These are phyloP conservation scores for Ophioninae sp. DNA, from an alignment of 2,888 invertebrate genomes.

Conservation along the genomic window DNA sequence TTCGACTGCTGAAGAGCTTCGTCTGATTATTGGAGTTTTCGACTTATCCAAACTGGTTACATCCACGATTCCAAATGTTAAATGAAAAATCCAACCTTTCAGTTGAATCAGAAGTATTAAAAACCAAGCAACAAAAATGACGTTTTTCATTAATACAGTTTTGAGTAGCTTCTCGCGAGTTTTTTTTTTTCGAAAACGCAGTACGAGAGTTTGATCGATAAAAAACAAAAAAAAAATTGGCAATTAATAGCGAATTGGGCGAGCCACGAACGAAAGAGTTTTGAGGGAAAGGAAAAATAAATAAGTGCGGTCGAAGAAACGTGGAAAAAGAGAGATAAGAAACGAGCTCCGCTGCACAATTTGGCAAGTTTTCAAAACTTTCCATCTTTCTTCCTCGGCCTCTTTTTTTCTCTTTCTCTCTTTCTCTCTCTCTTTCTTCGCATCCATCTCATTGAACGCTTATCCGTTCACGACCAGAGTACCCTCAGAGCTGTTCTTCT, in stretches of 20 bases:
- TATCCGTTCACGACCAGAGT: slow-evolving; percentile 26
- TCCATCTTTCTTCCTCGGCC: slow-evolving; percentile 1
- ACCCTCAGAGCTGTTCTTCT: slow-evolving; percentile 5
- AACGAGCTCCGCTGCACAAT: slow-evolving; percentile 57
- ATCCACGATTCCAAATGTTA: neutral
- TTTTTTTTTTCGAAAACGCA: neutral
- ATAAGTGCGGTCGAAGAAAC: slow-evolving; percentile 30
- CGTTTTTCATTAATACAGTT: too few relatives aligned
- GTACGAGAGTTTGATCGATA: neutral
- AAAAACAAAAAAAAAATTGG: slow-evolving; percentile 29
- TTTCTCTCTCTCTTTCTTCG: slow-evolving; percentile 3
- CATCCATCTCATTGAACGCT: slow-evolving; percentile 6
- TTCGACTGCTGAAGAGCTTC: slow-evolving; percentile 60
- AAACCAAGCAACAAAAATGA: too few relatives aligned
- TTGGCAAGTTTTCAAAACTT: slow-evolving; percentile 63
- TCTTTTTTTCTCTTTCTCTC: slow-evolving; percentile 4
- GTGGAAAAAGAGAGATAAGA: slow-evolving; percentile 38
- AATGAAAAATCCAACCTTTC: neutral
- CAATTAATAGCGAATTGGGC: neutral
- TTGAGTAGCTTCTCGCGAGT: neutral
- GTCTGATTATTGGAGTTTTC: slow-evolving; percentile 29
- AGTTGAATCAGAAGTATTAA: too few relatives aligned
- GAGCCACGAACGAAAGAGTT: neutral
- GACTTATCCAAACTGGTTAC: slow-evolving; percentile 16
- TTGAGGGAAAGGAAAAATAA: slow-evolving; percentile 38